A percentile compares a stretch with the other conserved stretches of the same genome.
Conservation (phyloP, 2,113 vertebrate genomes). For the Ceyx cyanopectus region DNA sequence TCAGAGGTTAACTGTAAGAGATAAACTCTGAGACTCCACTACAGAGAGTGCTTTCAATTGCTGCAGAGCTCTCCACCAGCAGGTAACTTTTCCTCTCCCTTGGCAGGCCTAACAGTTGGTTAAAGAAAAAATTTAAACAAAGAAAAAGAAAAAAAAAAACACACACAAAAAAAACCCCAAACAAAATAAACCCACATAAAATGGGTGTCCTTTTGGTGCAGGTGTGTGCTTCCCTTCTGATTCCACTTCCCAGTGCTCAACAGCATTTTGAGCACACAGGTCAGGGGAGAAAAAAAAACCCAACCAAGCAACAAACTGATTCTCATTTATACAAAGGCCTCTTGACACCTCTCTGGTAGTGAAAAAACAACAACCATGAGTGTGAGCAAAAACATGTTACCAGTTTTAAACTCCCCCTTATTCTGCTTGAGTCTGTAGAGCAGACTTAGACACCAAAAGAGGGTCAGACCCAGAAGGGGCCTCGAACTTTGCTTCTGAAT, state of each 20-base stretch:
- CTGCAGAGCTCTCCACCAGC: not conserved
- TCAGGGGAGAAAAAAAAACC: not conserved
- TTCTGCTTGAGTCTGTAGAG: not conserved
- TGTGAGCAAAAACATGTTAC: not conserved
- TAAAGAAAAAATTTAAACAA: fast-evolving
- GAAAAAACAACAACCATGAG: not conserved
- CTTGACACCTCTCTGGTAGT: not conserved
- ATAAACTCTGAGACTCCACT: constrained; percentile 37
- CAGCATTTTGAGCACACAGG: not conserved
- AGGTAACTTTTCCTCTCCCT: not conserved
- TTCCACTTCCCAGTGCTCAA: not conserved
- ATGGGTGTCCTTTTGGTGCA: no score
- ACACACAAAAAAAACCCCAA: no score
- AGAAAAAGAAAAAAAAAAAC: not conserved
- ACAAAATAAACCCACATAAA: no score
- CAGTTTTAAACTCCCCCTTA: not conserved
- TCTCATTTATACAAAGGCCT: not conserved
- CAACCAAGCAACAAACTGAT: not conserved
- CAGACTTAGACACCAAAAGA: not conserved
- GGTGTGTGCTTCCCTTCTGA: not conserved
- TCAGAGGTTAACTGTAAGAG: not conserved
- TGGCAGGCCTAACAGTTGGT: not conserved
- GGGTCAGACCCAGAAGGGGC: fast-evolving
- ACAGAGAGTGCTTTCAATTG: not conserved
- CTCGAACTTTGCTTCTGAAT: not conserved